These are phyloP conservation scores for Sebastes variabilis DNA, from an alignment of 2,797 vertebrate species.

Conservation along the genomic window DNA sequence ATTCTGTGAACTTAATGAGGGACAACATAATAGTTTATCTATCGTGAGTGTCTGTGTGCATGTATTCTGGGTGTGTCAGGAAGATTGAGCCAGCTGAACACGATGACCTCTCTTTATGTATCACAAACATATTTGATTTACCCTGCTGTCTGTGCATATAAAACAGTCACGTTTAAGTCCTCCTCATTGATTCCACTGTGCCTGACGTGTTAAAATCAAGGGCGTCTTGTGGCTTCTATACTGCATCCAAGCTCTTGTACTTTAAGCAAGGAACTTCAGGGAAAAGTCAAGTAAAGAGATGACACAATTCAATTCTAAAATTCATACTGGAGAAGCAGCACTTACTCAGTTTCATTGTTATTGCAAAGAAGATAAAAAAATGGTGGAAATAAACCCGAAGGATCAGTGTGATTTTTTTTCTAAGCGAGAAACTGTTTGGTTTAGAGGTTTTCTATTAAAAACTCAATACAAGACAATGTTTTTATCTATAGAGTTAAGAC, in stretches of 20 bases:
- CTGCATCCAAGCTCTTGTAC: background rate
- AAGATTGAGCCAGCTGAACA: conserved; percentile 25
- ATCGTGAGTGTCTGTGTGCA: conserved; percentile 18
- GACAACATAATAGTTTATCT: background rate
- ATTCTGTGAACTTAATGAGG: background rate
- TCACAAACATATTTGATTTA: conserved; percentile 2
- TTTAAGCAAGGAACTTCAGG: background rate
- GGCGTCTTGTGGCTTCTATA: background rate
- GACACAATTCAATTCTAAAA: background rate
- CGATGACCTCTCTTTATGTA: conserved; percentile 11
- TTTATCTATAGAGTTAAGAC: too few species aligned
- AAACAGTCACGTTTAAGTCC: background rate
- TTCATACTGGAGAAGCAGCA: background rate
- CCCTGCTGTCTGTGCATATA: background rate
- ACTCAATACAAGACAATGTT: too few species aligned
- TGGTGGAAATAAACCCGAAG: conserved; percentile 11
- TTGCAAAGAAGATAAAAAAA: background rate
- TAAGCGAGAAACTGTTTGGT: background rate
- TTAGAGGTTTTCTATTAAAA: background rate
- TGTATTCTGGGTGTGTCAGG: conserved; percentile 20
- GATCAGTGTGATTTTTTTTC: background rate
- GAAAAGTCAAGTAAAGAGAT: background rate
- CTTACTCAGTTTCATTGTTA: background rate
- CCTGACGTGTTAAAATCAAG: conserved; percentile 22
- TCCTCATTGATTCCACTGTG: background rate